These are phyloP conservation scores for Leucoraja erinaceus DNA, from an alignment of 2,113 vertebrate genomes.

Conservation along the genomic window DNA sequence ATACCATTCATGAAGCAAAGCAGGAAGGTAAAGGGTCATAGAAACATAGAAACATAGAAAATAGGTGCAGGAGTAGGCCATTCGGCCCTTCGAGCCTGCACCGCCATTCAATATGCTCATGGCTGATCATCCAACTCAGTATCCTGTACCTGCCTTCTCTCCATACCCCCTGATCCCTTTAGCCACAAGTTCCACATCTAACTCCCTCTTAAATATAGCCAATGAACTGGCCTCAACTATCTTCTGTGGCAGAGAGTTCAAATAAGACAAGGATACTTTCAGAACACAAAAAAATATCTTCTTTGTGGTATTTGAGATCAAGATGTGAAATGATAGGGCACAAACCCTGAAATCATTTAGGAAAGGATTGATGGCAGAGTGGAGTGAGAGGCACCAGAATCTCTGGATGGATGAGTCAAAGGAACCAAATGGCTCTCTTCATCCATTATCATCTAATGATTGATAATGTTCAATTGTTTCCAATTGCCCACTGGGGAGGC, in stretches of 20 bases:
- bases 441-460: conserved; percentile 2
- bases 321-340: not conserved
- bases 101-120: too few species aligned
- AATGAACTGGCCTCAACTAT: too few species aligned
- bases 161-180: too few species aligned
- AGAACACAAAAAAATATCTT: not conserved
- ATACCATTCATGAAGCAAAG: not conserved
- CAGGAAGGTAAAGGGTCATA: not conserved
- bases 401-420: not conserved
- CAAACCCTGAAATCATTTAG: not conserved
- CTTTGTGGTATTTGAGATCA: not conserved
- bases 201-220: too few species aligned
- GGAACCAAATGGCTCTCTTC: not conserved
- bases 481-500: not conserved
- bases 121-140: too few species aligned
- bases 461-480: not conserved
- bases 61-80: too few species aligned
- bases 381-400: not conserved
- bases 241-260: too few species aligned
- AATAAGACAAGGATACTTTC: not conserved
- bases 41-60: too few species aligned
- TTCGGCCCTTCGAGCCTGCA: too few species aligned
- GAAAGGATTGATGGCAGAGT: not conserved
- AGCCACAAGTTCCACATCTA: too few species aligned
- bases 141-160: too few species aligned